Percentiles rank a stretch among this genome's conserved stretches.
Conservation (phyloP, 2,113 vertebrate species). For the Propithecus coquereli region DNA sequence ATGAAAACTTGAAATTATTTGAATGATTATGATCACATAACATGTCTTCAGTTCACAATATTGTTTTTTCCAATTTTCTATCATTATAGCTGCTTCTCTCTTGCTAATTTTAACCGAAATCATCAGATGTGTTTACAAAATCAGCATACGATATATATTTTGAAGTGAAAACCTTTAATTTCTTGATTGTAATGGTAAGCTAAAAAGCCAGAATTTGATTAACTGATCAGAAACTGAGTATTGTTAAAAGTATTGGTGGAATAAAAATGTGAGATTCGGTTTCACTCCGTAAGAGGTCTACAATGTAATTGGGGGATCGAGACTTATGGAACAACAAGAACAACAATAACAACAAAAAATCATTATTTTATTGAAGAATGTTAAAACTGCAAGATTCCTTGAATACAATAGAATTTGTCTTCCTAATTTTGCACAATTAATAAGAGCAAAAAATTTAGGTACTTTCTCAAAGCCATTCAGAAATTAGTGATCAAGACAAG, state of each 20-base stretch:
- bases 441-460: neutral
- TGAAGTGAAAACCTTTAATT: neutral
- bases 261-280: neutral
- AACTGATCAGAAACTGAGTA: neutral
- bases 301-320: neutral
- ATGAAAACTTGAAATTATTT: neutral
- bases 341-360: neutral
- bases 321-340: neutral
- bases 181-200: neutral
- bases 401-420: neutral
- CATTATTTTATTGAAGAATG: neutral
- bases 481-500: neutral
- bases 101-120: constrained; percentile 2
- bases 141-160: neutral
- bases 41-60: neutral
- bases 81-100: neutral
- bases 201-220: neutral
- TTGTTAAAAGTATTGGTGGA: neutral
- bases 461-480: neutral
- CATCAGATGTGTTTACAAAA: neutral
- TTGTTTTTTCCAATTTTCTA: neutral
- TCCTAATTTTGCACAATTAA: neutral
- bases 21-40: neutral
- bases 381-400: neutral
- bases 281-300: neutral